phyloP scores from a whole-genome alignment of 2,113 vertebrate species.

The Gorilla gorilla region DNA sequence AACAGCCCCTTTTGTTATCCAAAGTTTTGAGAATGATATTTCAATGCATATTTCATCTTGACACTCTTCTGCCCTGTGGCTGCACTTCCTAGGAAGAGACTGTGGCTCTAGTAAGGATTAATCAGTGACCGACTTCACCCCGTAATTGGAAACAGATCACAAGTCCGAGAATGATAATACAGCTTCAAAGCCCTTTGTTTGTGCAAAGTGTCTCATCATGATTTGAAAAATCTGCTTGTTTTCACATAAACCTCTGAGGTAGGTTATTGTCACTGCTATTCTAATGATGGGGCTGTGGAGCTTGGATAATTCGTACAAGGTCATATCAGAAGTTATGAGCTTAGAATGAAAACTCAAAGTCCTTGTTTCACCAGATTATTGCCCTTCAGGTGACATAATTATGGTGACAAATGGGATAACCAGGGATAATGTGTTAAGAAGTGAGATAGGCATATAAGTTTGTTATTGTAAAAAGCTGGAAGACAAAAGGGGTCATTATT shows the following conservation, averaged over 20 bases:
- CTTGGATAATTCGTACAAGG: not conserved
- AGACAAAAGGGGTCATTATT: slow-evolving; percentile 26
- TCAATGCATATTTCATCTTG: slow-evolving; percentile 35
- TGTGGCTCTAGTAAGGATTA: not conserved
- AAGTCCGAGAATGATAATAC: not conserved
- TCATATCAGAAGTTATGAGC: not conserved
- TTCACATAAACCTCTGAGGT: not conserved
- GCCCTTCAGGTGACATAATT: slow-evolving; percentile 27
- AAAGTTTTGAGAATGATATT: not conserved
- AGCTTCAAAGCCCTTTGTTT: slow-evolving; percentile 32
- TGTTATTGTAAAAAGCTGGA: not conserved
- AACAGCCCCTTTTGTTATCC: not conserved
- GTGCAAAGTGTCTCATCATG: slow-evolving; percentile 47
- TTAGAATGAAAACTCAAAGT: not conserved
- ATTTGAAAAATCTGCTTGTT: slow-evolving; percentile 34
- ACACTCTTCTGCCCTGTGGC: not conserved
- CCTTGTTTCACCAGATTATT: slow-evolving; percentile 24
- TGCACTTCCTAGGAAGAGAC: not conserved
- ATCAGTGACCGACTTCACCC: slow-evolving; percentile 18
- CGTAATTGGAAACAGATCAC: slow-evolving; percentile 8
- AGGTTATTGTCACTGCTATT: not conserved
- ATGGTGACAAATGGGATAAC: slow-evolving; percentile 50
- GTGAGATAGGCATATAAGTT: not conserved
- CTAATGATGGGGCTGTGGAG: not conserved
- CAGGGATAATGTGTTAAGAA: not conserved